Evolutionary conservation across 2,888 invertebrate genomes (phyloP).

Genomic region (Melanostoma scalare): DNA sequence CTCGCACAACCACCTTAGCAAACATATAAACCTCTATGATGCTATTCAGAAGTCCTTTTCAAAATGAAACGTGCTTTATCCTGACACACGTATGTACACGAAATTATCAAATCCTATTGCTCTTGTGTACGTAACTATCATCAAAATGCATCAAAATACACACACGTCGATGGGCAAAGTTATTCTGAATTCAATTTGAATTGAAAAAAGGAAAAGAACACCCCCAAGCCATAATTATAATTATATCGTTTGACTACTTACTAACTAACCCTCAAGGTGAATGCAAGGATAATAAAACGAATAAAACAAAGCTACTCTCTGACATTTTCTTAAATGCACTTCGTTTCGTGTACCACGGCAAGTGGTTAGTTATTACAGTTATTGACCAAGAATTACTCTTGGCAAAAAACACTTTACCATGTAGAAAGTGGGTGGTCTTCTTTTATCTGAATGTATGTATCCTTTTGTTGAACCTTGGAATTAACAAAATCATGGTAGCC

Average conservation of each 20-base stretch:
- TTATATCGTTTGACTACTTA: constrained; percentile 44
- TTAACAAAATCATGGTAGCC: constrained; percentile 26
- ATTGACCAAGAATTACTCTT: constrained; percentile 14
- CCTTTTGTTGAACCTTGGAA: constrained; percentile 20
- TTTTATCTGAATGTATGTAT: not conserved
- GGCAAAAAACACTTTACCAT: not conserved
- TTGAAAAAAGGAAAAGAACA: constrained; percentile 31
- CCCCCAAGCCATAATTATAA: constrained; percentile 37
- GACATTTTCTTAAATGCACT: constrained; percentile 31
- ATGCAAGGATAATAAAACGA: constrained; percentile 15
- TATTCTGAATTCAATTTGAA: constrained; percentile 39
- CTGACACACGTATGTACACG: constrained; percentile 28
- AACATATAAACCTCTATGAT: constrained; percentile 3
- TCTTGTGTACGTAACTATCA: constrained; percentile 30
- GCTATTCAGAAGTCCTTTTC: constrained; percentile 49
- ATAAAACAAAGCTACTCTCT: not conserved
- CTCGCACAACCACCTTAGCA: not conserved
- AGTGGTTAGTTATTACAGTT: constrained; percentile 8
- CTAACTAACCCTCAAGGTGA: constrained; percentile 30
- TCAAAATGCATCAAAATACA: constrained; percentile 14
- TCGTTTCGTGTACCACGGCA: not conserved
- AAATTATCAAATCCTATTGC: constrained; percentile 51
- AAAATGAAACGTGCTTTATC: constrained; percentile 50
- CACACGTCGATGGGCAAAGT: not conserved
- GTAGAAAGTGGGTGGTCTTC: not conserved